Evolutionary conservation across 2,888 invertebrate genomes (phyloP), one percentile per base, ranked within the genome.

Genomic region (Lepas anatifera): DNA sequence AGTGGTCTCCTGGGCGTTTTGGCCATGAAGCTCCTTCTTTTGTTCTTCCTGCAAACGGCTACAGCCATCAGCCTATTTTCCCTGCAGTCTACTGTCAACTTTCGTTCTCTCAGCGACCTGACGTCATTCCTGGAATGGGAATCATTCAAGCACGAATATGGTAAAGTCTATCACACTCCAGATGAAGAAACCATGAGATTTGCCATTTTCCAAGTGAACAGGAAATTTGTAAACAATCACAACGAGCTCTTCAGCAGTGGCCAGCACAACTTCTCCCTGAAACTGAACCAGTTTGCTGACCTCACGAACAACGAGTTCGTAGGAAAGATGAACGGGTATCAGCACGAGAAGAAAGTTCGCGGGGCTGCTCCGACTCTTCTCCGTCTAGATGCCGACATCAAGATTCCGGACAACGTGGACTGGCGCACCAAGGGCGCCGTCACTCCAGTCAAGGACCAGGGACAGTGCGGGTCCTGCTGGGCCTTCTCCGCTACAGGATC

Each of bases 121-220:
- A 22, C 1, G 8, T 22, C 39, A 7, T 37, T 46, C 13, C 4
- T 35, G 25, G 70, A 71, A 37, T 74, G 74, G 74, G 71, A 74
- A 32, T 27, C 69, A 18, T 74, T 73, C 69, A 74, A 74, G 71
- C 27, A 58, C 7, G 32, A 27, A 16, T 70, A 71, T 29, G 80
- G 80, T 27, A 89, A 90, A 79, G 73, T 76, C 0, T 94, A 93
- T 78, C 81, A 83, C 0, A 87, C 83, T 76, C 86, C 87, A 1
- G 82, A 86, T 0, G 93, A 93, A 77, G 93, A 94, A 77, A 85
- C 84, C 75, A 90, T 90, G 81, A 87, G 93, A 67, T 85, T 90
- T 86, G 92, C 93, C 81, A 90, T 94, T 76, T 95, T 87, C 80
- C 86, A 91, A 81, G 92, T 93, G 79, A 94, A 95, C 81, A 87